Evolutionary conservation across 2,113 vertebrate species (phyloP).

Genomic region (Dicaeum eximium): DNA sequence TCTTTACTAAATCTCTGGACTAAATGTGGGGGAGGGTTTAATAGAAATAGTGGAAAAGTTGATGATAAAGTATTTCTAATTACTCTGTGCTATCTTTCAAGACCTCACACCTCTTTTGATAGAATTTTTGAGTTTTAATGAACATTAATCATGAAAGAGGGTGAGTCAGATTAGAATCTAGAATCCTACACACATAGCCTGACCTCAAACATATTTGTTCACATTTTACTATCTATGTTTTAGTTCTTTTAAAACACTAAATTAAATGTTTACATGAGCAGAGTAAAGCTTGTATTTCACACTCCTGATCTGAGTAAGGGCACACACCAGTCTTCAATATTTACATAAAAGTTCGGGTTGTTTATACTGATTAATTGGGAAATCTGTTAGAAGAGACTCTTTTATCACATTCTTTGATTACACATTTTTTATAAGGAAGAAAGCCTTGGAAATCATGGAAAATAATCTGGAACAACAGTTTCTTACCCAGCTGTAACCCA

Average conservation of each 20-base stretch:
- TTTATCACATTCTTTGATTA: background rate
- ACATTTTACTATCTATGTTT: background rate
- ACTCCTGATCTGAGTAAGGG: background rate
- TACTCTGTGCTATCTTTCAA: background rate
- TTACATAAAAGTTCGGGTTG: background rate
- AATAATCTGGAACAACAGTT: background rate
- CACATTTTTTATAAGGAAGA: background rate
- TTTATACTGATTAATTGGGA: background rate
- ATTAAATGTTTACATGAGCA: background rate
- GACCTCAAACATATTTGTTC: background rate
- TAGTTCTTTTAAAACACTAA: background rate
- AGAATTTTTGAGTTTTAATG: background rate
- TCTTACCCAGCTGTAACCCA: background rate
- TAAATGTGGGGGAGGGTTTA: background rate
- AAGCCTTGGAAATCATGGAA: background rate
- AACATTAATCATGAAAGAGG: background rate
- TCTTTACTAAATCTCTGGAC: background rate
- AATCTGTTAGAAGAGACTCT: background rate
- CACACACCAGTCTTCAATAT: background rate
- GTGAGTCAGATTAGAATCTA: background rate
- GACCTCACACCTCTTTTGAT: background rate
- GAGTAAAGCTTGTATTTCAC: background rate
- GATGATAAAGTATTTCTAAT: background rate
- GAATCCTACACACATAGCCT: background rate
- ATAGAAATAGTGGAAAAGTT: background rate